Conservation (phyloP, 2,113 vertebrate species). For the Oplegnathus fasciatus region DNA sequence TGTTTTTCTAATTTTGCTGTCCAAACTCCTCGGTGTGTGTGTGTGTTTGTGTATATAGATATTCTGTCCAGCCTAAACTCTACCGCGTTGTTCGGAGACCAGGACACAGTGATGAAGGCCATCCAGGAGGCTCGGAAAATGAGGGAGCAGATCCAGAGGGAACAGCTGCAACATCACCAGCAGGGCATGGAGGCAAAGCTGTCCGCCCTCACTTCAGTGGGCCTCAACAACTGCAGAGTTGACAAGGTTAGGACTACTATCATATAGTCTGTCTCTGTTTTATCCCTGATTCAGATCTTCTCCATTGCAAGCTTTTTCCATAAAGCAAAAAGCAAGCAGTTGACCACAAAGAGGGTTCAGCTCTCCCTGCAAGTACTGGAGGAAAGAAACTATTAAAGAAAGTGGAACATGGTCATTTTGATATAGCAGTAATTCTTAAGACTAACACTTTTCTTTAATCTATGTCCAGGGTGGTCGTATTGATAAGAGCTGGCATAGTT, state of each 20-base stretch:
- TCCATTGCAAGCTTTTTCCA: slow-evolving; percentile 35
- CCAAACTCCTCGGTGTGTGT: slow-evolving; percentile 8
- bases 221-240: slow-evolving; percentile 95
- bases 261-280: slow-evolving; percentile 14
- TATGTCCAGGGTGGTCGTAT: slow-evolving; percentile 77
- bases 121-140: slow-evolving; percentile 99
- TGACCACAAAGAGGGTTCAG: slow-evolving; percentile 54
- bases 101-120: slow-evolving; percentile 99
- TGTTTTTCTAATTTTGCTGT: slow-evolving; percentile 11
- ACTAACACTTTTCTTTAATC: slow-evolving; percentile 78
- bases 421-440: slow-evolving; percentile 74
- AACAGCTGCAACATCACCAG: slow-evolving; percentile 92
- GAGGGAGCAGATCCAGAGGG: slow-evolving; percentile 97
- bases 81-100: slow-evolving; percentile 97
- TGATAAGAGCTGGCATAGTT: slow-evolving; percentile 79
- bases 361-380: slow-evolving; percentile 29
- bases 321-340: slow-evolving; percentile 7
- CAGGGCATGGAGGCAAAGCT: slow-evolving; percentile 95
- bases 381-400: slow-evolving; percentile 69
- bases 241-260: slow-evolving; percentile 90
- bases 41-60: slow-evolving; percentile 82
- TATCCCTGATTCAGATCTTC: slow-evolving; percentile 34
- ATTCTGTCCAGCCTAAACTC: slow-evolving; percentile 99
- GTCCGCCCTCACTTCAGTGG: slow-evolving; percentile 91
- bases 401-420: slow-evolving; percentile 72